Evolutionary conservation across 2,797 vertebrate species (phyloP), one percentile per base, ranked within the genome.

Genomic region (Clamator glandarius): DNA sequence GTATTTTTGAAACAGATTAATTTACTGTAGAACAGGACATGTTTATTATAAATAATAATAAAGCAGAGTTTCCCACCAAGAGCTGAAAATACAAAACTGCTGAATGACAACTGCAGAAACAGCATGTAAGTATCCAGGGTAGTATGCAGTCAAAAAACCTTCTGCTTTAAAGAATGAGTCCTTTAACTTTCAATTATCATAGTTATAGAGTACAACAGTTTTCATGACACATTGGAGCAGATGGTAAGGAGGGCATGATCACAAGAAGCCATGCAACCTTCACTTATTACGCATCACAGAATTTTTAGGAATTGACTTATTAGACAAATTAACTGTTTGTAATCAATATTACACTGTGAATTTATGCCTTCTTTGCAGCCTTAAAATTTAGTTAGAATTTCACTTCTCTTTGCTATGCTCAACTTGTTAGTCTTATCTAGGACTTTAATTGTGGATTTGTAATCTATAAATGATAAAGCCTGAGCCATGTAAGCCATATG

Each of bases 391-490:
- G 33, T 42, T 80, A 29, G 46, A 66, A 52, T 79, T 83, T 92
- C 1, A 35, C 55, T 80, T 81, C 55, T 84, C 4, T 74, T 52
- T 93, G 52, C 31, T 31, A 42, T 2, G 0, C 36, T 91, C 17
- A 73, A 59, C 19, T 92, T 1, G 1, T 87, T 90, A 92, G 70
- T 87, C 41, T 79, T 81, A 81, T 51, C 24, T 61, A 64, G 39
- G 31, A 84, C 63, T 77, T 89, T 79, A 92, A 59, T 50, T 91
- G 52, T 86, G 91, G 79, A 26, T 91, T 90, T 79, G 31, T 91
- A 90, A 90, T 82, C 63, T 67, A 76, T 81, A 81, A 87, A 90
- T 62, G 4, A 69, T 79, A 92, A 90, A 64, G 15, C 9, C 24
- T 63, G 67, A 79, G 44, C 59, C 52, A 70, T 24, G 17, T n/a